These are phyloP conservation scores for Carettochelys insculpta DNA, from an alignment of 2,113 vertebrate species.

Conservation along the genomic window DNA sequence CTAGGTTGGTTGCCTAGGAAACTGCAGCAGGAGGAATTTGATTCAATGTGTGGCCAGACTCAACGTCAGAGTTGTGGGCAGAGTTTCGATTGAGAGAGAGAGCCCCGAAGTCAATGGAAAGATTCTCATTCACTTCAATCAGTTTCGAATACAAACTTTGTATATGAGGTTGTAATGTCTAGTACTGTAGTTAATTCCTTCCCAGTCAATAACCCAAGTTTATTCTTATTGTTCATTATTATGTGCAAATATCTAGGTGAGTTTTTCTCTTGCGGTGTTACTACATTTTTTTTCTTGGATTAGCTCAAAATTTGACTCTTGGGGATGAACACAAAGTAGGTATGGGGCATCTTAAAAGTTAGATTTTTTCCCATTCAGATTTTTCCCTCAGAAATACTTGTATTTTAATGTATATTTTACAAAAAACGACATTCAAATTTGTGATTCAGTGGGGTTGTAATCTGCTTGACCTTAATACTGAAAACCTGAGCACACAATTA, in stretches of 20 bases:
- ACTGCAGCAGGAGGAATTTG: slow-evolving; percentile 61
- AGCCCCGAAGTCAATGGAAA: neutral
- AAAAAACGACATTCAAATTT: neutral
- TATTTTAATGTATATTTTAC: neutral
- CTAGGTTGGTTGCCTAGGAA: slow-evolving; percentile 73
- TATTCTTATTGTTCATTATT: neutral
- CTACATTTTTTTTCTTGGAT: neutral
- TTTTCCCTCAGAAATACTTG: neutral
- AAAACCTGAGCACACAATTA: neutral
- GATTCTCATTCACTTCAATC: neutral
- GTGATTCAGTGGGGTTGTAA: neutral
- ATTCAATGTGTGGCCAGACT: slow-evolving; percentile 45
- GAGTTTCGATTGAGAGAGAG: neutral
- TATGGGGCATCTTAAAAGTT: neutral
- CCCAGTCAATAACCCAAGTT: neutral
- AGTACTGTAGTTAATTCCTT: no score
- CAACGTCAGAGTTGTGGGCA: slow-evolving; percentile 16
- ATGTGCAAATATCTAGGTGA: neutral
- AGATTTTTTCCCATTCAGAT: neutral
- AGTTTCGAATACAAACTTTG: neutral
- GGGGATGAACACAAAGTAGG: neutral
- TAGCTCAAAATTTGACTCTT: neutral
- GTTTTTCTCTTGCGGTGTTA: neutral
- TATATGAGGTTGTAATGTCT: neutral
- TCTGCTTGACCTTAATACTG: neutral